Evolutionary conservation across 1,140 invertebrate species (phyloP), one percentile per base, ranked within the genome.

Genomic region (Stegodyphus mimosarum): DNA sequence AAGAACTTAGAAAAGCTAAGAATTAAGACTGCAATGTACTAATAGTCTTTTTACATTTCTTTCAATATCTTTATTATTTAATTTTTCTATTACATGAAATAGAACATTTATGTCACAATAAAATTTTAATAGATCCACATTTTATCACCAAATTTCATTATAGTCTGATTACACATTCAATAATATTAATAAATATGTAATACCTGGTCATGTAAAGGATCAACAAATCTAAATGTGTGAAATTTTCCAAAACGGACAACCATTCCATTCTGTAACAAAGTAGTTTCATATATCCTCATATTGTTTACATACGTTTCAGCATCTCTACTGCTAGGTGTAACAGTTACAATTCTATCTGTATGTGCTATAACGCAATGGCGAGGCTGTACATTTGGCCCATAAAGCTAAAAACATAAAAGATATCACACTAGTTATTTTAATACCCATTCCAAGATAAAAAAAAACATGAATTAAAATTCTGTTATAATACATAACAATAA

Each of bases 271-370:
- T 97, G 95, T 55, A 99, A 91, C 87, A 98, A 95, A 6, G 97
- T 97, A 2, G 97, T 97, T 90, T 99, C 96, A 89, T 94, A 94
- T 88, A 98, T 96, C 87, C 96, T 93, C 89, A 97, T 95, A 66
- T 96, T 95, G 90, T 98, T 97, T 74, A 99, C 96, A 89, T 96
- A 98, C 7, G 96, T 97, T 89, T 98, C 95, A 5, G 97, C 96
- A 89, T 98, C 96, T 18, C 95, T 92, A 89, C 95, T 96, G 89
- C 96, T 94, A 49, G 97, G 97, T n/a, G 97, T 98, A 4, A 98
- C 93, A 0, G 96, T 97, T 69, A 98, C 96, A 64, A 98, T 95
- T 53, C 95, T 95, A 86, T 97, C 95, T 15, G 95, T 95, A 88
- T 96, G 93, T 67, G 97, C 95, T 77, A 99, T 95, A 74, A 98